phyloP scores from a whole-genome alignment of 2,797 vertebrate genomes.

The Poecilia picta region DNA sequence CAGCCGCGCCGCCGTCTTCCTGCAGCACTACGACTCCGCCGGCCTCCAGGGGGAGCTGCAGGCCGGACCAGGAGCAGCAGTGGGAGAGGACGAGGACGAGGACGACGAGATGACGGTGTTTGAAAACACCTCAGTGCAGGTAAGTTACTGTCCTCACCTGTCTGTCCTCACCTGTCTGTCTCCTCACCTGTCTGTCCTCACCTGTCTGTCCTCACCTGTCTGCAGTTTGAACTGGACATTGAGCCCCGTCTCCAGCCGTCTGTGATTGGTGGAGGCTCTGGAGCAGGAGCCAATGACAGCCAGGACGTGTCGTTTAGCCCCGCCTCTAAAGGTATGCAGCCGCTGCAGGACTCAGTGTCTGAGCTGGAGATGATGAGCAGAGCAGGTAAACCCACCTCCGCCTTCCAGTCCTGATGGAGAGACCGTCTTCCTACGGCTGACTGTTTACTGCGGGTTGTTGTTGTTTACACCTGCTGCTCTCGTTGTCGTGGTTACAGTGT shows the following conservation, averaged over 20 bases:
- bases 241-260: conserved; percentile 90
- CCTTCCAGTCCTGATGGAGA: neutral
- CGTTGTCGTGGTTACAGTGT: conserved; percentile 75
- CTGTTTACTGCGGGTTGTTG: too few relatives aligned
- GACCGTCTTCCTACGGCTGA: neutral
- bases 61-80: conserved; percentile 79
- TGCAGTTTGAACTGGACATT: conserved; percentile 93
- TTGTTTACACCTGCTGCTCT: neutral
- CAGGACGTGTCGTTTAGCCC: conserved; percentile 91
- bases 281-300: conserved; percentile 81
- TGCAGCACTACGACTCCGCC: conserved; percentile 88
- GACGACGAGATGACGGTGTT: conserved; percentile 94
- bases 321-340: conserved; percentile 90
- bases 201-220: neutral
- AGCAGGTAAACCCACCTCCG: conserved; percentile 83
- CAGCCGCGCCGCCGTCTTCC: conserved; percentile 88
- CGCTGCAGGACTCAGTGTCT: conserved; percentile 83
- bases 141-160: conserved; percentile 50
- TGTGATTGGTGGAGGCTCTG: conserved; percentile 68
- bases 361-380: conserved; percentile 89
- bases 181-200: neutral
- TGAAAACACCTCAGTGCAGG: conserved; percentile 93
- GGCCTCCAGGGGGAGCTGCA: conserved; percentile 77
- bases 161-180: neutral
- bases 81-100: conserved; percentile 87